Evolutionary conservation across 2,113 vertebrate genomes (phyloP).

Genomic region (Spermophilus dauricus): DNA sequence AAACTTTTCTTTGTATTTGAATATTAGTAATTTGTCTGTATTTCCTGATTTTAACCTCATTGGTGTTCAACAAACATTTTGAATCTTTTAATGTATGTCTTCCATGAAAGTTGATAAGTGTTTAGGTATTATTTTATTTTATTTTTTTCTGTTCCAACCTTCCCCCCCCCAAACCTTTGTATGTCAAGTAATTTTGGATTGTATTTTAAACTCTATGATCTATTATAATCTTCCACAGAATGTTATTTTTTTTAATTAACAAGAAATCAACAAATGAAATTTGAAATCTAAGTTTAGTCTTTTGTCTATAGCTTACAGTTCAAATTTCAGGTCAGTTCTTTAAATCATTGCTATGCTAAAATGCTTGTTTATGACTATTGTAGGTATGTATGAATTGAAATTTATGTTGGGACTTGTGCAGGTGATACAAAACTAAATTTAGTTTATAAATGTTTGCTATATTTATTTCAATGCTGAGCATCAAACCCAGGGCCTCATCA

Average conservation of each 20-base stretch:
- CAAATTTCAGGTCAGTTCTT: neutral
- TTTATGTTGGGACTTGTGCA: neutral
- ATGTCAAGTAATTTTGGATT: neutral
- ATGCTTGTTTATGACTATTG: neutral
- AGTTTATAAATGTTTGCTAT: neutral
- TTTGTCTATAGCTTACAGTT: neutral
- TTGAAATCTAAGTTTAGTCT: neutral
- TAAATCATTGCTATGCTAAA: neutral
- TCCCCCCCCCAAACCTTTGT: neutral
- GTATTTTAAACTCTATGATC: neutral
- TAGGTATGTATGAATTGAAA: neutral
- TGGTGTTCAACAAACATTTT: neutral
- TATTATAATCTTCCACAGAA: neutral
- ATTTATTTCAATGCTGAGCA: too few relatives aligned
- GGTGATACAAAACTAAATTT: neutral
- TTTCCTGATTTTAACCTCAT: neutral
- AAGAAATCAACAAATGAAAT: neutral
- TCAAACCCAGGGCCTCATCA: too few relatives aligned
- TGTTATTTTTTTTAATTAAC: conserved; percentile 14
- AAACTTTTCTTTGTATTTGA: neutral
- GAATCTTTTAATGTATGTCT: neutral
- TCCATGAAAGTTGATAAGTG: neutral
- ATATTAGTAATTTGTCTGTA: neutral
- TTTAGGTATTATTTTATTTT: neutral
- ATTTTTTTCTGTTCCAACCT: neutral